These are phyloP conservation scores for Drosophila malerkotliana DNA, from an alignment of 1,140 invertebrate genomes.

Conservation along the genomic window DNA sequence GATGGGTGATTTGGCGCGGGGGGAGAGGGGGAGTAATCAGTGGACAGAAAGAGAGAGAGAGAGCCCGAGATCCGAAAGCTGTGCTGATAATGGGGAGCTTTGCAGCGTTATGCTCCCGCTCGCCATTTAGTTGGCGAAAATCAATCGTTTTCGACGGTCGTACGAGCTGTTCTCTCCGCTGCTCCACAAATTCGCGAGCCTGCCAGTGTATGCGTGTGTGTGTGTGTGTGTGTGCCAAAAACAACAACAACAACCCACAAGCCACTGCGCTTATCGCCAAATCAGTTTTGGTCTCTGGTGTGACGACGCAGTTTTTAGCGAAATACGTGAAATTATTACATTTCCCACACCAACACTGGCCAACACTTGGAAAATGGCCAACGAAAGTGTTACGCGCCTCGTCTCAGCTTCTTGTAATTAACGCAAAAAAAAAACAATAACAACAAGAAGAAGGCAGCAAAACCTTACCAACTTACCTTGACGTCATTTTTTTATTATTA, in stretches of 20 bases:
- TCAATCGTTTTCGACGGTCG: constrained; percentile 71
- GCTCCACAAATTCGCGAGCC: constrained; percentile 36
- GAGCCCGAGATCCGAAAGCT: constrained; percentile 49
- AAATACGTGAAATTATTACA: constrained; percentile 67
- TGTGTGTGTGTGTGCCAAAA: constrained; percentile 21
- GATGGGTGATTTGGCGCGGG: constrained; percentile 11
- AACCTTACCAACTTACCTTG: constrained; percentile 68
- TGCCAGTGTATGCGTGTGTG: constrained; percentile 29
- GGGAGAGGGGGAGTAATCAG: not conserved
- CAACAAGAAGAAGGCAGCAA: not conserved
- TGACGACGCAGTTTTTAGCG: constrained; percentile 41
- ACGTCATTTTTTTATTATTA: constrained; percentile 69
- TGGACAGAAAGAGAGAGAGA: constrained; percentile 23
- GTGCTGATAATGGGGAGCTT: constrained; percentile 67
- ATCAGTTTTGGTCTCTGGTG: constrained; percentile 56
- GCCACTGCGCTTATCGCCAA: constrained; percentile 66
- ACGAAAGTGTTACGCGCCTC: constrained; percentile 69
- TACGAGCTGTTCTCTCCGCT: constrained; percentile 18
- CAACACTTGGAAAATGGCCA: constrained; percentile 21
- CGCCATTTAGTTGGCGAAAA: constrained; percentile 72
- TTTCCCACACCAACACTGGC: constrained; percentile 25
- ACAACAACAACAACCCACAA: constrained; percentile 47
- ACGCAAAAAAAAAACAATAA: constrained; percentile 22
- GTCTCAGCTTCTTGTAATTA: constrained; percentile 66
- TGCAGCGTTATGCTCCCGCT: constrained; percentile 42